phyloP scores from a whole-genome alignment of 2,888 invertebrate genomes.

The Heliconius sara region DNA sequence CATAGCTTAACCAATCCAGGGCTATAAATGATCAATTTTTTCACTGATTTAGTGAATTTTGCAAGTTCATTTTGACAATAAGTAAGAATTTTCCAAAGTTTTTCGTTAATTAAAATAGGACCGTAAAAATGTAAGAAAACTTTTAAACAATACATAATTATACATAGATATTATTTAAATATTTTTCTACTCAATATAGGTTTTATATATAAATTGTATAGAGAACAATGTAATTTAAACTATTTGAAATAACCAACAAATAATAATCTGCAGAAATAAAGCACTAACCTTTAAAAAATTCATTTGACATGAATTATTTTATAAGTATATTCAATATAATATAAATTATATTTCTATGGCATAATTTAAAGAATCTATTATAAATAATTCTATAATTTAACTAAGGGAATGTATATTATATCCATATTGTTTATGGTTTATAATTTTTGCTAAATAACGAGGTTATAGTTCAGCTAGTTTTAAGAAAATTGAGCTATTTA shows the following conservation, averaged over 20 bases:
- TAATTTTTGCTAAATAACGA: neutral
- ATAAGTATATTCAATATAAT: slow-evolving; percentile 42
- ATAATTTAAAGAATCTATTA: slow-evolving; percentile 10
- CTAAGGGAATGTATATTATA: neutral
- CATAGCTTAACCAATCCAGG: neutral
- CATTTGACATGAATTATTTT: slow-evolving; percentile 42
- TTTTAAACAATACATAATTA: neutral
- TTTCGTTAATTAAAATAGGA: neutral
- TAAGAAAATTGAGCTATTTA: neutral
- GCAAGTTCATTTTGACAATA: neutral
- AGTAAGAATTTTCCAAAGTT: neutral
- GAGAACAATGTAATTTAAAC: slow-evolving; percentile 10
- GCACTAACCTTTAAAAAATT: slow-evolving; percentile 10
- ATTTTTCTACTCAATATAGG: slow-evolving; percentile 7
- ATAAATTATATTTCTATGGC: slow-evolving; percentile 31
- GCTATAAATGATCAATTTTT: no score
- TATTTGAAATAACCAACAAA: slow-evolving; percentile 11
- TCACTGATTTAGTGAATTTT: no score
- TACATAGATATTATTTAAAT: neutral
- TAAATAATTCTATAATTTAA: neutral
- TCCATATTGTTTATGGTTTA: neutral
- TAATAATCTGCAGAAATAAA: neutral
- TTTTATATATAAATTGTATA: neutral
- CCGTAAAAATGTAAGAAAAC: neutral
- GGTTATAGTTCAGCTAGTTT: neutral